Evolutionary conservation across 2,888 invertebrate species (phyloP).

Genomic region (Sarcophaga caerulescens): DNA sequence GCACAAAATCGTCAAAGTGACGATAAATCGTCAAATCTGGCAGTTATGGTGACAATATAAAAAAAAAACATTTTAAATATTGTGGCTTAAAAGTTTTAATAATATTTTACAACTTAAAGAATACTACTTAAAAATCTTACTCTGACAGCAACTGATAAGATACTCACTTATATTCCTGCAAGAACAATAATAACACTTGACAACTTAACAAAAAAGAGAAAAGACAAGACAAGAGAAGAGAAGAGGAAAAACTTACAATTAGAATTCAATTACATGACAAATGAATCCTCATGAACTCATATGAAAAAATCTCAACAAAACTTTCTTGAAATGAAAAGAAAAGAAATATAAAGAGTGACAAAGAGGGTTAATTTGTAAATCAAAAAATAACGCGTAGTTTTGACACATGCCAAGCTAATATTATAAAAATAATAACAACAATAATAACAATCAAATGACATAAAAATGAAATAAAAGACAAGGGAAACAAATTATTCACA

Average conservation of each 20-base stretch:
- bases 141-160: neutral
- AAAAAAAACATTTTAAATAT: too few species aligned
- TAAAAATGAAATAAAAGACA: constrained; percentile 34
- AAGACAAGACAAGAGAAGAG: neutral
- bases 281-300: neutral
- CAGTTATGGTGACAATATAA: too few species aligned
- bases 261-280: constrained; percentile 54
- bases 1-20: too few species aligned
- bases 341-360: neutral
- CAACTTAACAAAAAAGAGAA: constrained; percentile 26
- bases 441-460: constrained; percentile 24
- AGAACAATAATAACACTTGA: constrained; percentile 39
- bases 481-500: neutral
- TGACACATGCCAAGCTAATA: constrained; percentile 67
- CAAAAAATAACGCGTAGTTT: constrained; percentile 63
- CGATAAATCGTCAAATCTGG: too few species aligned
- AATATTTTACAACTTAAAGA: too few species aligned
- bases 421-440: constrained; percentile 33
- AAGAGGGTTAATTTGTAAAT: constrained; percentile 58
- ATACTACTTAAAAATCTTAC: neutral
- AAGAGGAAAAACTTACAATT: constrained; percentile 49
- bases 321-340: constrained; percentile 8
- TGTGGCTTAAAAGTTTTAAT: too few species aligned
- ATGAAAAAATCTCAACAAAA: neutral
- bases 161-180: neutral